phyloP scores from a whole-genome alignment of 2,888 invertebrate genomes.

The Lamellibrachia columna region DNA sequence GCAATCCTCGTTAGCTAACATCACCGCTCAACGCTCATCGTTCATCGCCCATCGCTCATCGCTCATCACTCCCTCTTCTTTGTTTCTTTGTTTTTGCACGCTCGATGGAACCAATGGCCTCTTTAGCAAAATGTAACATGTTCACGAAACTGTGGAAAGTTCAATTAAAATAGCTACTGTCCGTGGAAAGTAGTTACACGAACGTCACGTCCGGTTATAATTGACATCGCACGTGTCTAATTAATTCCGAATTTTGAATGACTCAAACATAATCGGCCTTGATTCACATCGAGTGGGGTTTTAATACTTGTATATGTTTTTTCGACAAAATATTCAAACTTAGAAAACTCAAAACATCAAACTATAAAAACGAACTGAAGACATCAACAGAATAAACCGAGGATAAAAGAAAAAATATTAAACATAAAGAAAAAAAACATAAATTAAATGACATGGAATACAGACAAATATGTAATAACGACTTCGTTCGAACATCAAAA shows the following conservation, averaged over 20 bases:
- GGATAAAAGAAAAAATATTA: neutral
- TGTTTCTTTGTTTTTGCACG: neutral
- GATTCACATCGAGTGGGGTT: neutral
- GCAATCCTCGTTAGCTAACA: neutral
- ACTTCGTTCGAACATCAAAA: neutral
- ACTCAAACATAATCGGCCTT: neutral
- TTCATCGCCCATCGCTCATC: neutral
- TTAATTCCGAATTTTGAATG: neutral
- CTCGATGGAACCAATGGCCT: neutral
- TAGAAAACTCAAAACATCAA: constrained; percentile 1
- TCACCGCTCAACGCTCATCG: neutral
- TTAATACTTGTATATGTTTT: neutral
- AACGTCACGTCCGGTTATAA: neutral
- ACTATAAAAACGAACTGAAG: neutral
- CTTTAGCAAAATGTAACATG: too few species aligned
- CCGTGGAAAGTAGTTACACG: neutral
- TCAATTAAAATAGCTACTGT: neutral
- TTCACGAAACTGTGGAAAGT: neutral
- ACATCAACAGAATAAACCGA: neutral
- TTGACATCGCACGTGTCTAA: neutral
- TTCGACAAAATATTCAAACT: neutral
- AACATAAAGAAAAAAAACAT: neutral
- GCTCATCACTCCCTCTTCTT: neutral
- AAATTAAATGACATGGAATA: neutral
- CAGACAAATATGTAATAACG: neutral